Percentiles rank a stretch among this genome's conserved stretches.
These are phyloP conservation scores for Halcyon smyrnensis DNA, from an alignment of 2,797 vertebrate genomes.

Conservation along the genomic window DNA sequence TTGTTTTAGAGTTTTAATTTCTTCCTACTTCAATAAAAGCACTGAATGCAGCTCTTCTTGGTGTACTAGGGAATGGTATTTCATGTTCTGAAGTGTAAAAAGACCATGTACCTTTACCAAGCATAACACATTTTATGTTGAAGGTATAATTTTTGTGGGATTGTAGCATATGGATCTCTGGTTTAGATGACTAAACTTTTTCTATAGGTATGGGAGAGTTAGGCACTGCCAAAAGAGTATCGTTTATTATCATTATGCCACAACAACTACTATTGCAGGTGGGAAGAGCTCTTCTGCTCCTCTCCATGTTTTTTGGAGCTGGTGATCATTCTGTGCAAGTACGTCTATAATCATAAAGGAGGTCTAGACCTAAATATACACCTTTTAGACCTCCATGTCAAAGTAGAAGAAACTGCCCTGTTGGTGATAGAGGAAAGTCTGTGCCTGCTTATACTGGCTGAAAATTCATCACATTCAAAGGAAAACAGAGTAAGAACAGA, in stretches of 20 bases:
- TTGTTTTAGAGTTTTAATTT: neutral
- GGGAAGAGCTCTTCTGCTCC: neutral
- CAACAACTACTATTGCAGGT: neutral
- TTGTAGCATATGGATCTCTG: neutral
- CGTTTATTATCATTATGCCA: neutral
- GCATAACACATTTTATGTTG: neutral
- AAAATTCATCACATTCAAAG: neutral
- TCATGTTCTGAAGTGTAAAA: neutral
- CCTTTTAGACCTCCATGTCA: neutral
- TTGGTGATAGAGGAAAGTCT: neutral
- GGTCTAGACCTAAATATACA: neutral
- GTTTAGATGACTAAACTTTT: neutral
- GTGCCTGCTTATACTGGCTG: neutral
- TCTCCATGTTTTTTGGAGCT: neutral
- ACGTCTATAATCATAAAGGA: neutral
- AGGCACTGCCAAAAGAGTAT: neutral
- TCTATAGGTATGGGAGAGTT: neutral
- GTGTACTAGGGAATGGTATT: neutral
- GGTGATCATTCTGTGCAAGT: neutral
- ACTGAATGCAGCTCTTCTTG: neutral
- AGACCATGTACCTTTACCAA: neutral
- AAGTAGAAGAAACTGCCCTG: neutral
- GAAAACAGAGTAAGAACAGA: neutral
- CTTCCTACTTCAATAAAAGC: neutral
- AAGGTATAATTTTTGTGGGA: neutral